Evolutionary conservation across 1,140 invertebrate genomes (phyloP), one percentile per base, ranked within the genome.

Genomic region (Ptiloglossa arizonensis): DNA sequence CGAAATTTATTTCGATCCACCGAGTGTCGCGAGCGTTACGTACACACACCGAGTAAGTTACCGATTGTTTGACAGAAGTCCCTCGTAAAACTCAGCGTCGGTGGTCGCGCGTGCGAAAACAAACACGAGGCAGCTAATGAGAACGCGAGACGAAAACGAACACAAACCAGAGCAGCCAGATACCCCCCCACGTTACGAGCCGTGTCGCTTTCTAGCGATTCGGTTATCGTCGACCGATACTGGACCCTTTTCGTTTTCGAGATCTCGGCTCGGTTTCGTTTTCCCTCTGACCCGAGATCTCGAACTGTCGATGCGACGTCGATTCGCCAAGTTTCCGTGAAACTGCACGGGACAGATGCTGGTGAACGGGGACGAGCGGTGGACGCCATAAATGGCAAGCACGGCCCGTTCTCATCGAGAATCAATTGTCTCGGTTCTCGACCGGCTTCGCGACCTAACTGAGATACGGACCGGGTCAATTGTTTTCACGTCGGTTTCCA

Each of bases 331-430:
- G 57, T 32, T 77, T 80, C 72, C 56, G 56, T 71, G 56, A 69
- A 79, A 77, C 52, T 67, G 60, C 63, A 38, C 54, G 57, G 46
- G 50, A 79, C 66, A 54, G 54, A 19, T 27, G 64, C 66, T 68
- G 68, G 75, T 78, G 81, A 84, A 70, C 57, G 59, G 67, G 68
- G 67, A 67, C 72, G 72, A 73, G 67, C 67, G 50, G 44, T 41
- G 57, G 59, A 63, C 46, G 64, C 84, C 85, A 80, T 85, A 85
- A 85, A 87, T 86, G 85, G 86, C 73, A 82, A n/a, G 50, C 63
- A 13, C 13, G 8, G 29, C 46, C n/a, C 38, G 56, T 54, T 44
- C n/a, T n/a, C 38, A 68, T 82, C 75, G 82, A 83, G 48, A 54
- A 83, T 70, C 70, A 54, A 79, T 83, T 83, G 82, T 83, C 82